These are phyloP conservation scores for Boleophthalmus pectinirostris DNA, from an alignment of 2,113 vertebrate species.

Conservation along the genomic window DNA sequence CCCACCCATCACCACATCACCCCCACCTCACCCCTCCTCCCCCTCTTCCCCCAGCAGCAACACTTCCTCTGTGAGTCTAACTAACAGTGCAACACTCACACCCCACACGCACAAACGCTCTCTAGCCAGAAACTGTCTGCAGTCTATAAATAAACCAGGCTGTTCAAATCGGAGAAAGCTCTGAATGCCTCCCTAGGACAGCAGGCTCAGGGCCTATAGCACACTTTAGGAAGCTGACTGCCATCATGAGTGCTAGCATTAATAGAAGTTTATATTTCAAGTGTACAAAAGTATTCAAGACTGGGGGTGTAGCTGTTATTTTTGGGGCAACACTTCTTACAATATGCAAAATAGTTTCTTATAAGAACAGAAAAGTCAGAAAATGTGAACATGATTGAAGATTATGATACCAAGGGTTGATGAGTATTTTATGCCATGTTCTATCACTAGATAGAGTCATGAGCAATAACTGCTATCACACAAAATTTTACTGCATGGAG, in stretches of 20 bases:
- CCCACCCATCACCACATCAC: conserved; percentile 27
- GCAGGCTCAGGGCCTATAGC: conserved; percentile 15
- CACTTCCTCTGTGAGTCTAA: conserved; percentile 31
- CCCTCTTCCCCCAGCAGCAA: conserved; percentile 15
- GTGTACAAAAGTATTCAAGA: background rate
- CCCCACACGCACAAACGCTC: conserved; percentile 23
- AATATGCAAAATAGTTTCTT: background rate
- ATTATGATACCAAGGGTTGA: background rate
- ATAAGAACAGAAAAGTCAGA: too few relatives aligned
- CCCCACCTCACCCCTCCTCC: background rate
- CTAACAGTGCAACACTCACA: conserved; percentile 37
- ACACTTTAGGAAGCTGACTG: background rate
- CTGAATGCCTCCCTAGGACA: conserved; percentile 41
- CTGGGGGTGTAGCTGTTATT: background rate
- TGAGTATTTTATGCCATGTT: background rate
- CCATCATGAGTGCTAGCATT: background rate
- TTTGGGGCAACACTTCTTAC: background rate
- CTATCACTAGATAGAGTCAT: background rate
- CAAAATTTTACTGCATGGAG: background rate
- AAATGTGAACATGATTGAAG: background rate
- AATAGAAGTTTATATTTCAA: background rate
- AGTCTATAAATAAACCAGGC: conserved; percentile 75
- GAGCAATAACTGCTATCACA: background rate
- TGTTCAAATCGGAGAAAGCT: conserved; percentile 53
- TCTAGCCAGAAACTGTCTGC: conserved; percentile 45